These are phyloP conservation scores for Andinoacara biseriatus DNA, from an alignment of 2,113 vertebrate genomes.

Conservation along the genomic window DNA sequence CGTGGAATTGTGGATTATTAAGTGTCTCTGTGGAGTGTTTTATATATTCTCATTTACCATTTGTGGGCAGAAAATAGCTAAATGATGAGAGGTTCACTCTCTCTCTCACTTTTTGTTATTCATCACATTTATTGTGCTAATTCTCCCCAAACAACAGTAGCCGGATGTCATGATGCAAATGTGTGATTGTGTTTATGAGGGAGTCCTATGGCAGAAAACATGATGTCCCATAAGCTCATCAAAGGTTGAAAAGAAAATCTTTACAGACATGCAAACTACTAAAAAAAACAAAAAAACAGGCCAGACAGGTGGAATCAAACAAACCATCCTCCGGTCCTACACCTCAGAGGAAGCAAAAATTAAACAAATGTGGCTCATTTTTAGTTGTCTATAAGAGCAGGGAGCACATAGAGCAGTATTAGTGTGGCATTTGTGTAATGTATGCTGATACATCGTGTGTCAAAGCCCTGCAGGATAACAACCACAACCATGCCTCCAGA, in stretches of 20 bases:
- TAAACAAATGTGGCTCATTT: background rate
- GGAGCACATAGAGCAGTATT: constrained; percentile 15
- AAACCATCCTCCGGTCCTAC: background rate
- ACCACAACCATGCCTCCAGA: constrained; percentile 75
- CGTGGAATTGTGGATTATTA: background rate
- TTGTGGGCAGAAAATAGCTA: background rate
- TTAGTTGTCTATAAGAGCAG: background rate
- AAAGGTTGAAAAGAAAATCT: background rate
- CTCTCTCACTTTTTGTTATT: background rate
- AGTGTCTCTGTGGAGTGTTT: background rate
- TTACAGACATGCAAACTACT: background rate
- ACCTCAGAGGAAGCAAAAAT: background rate
- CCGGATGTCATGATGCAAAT: background rate
- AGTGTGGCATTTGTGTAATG: constrained; percentile 68
- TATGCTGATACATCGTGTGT: constrained; percentile 76
- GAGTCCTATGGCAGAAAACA: background rate
- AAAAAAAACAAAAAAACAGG: background rate
- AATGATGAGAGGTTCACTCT: background rate
- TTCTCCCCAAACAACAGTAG: background rate
- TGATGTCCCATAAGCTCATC: background rate
- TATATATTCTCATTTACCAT: background rate
- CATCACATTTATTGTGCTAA: background rate
- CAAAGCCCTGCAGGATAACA: constrained; percentile 75
- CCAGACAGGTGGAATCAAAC: background rate
- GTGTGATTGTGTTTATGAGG: background rate